Percentiles rank a stretch among this genome's conserved stretches.
phyloP scores from a whole-genome alignment of 2,113 vertebrate species.

The Petromus typicus region DNA sequence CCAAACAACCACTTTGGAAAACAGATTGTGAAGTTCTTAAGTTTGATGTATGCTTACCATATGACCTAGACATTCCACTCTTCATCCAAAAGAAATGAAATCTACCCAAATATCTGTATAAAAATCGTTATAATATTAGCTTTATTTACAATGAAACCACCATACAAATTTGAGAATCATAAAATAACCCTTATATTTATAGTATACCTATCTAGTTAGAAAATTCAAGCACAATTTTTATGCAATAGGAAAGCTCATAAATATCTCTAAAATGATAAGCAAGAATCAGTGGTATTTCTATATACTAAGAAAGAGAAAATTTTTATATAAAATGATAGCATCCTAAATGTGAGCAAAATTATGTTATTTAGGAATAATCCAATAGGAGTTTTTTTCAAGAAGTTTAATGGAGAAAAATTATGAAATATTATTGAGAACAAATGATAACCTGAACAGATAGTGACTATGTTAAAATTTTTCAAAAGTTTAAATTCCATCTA shows the following conservation, averaged over 20 bases:
- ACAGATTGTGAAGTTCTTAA: neutral
- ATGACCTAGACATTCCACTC: neutral
- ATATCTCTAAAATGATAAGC: neutral
- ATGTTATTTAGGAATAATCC: constrained; percentile 8
- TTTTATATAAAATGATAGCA: neutral
- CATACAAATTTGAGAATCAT: constrained; percentile 11
- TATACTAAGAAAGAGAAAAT: neutral
- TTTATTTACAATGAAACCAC: constrained; percentile 5
- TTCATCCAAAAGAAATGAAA: neutral
- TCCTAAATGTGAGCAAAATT: constrained; percentile 24
- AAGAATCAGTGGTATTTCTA: constrained; percentile 2
- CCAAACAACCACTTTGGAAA: neutral
- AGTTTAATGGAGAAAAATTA: constrained; percentile 12
- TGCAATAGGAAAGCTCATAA: neutral
- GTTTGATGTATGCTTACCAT: neutral
- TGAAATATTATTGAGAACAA: constrained; percentile 15
- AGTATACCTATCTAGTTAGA: neutral
- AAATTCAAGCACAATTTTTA: constrained; percentile 31
- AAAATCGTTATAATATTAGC: neutral
- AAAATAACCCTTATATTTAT: neutral
- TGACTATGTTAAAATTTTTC: neutral
- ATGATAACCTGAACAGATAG: neutral
- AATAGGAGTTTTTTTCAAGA: constrained; percentile 37
- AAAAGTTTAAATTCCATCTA: neutral
- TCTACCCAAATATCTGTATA: neutral